Evolutionary conservation across 1,140 invertebrate genomes (phyloP).

Genomic region (Anastatus disparis): DNA sequence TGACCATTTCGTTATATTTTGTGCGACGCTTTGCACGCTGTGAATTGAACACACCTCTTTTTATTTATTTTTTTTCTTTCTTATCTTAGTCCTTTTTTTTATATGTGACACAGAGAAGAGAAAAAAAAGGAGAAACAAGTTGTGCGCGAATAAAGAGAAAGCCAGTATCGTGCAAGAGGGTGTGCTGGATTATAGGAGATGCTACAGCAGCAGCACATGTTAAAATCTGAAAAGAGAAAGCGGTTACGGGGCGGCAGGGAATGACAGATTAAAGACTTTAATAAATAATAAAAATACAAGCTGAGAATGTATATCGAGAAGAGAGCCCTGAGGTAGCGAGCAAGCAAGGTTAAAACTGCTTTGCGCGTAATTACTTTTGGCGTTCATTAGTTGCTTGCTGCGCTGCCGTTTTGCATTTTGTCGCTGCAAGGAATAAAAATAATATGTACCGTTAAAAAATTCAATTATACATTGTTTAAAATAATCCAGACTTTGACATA

Average conservation of each 20-base stretch:
- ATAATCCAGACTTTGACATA: neutral
- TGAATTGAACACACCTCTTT: neutral
- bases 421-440: neutral
- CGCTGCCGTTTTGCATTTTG: neutral
- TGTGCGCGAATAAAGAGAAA: slow-evolving; percentile 23
- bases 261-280: slow-evolving; percentile 34
- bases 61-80: neutral
- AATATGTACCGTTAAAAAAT: neutral
- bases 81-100: neutral
- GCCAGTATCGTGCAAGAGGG: neutral
- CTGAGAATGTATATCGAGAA: no score
- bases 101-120: neutral
- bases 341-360: neutral
- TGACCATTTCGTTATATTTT: neutral
- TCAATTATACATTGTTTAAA: neutral
- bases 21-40: slow-evolving; percentile 1
- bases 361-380: slow-evolving; percentile 13
- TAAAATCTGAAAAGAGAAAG: slow-evolving; percentile 34
- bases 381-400: slow-evolving; percentile 23
- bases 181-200: neutral
- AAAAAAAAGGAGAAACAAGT: neutral
- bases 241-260: neutral
- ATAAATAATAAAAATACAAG: slow-evolving; percentile 31
- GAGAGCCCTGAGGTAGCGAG: no score
- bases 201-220: slow-evolving; percentile 2